Percentiles rank a stretch among this genome's conserved stretches.
phyloP scores from a whole-genome alignment of 1,140 invertebrate genomes.

The Lamellibrachia luymesi region DNA sequence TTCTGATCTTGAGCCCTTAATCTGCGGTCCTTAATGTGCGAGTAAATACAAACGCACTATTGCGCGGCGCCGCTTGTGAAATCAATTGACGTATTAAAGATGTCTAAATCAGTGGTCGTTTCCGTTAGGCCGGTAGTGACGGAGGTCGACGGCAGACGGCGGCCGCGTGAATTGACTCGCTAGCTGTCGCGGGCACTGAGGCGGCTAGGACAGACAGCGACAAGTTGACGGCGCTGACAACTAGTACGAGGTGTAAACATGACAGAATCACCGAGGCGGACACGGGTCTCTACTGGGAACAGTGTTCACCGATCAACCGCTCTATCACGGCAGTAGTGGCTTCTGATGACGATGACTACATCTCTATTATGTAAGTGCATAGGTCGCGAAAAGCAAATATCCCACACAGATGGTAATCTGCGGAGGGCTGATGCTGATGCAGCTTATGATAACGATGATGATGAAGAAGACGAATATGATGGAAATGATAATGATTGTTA shows the following conservation, averaged over 20 bases:
- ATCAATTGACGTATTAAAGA: constrained; percentile 5
- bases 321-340: neutral
- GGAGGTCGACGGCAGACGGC: neutral
- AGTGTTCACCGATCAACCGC: neutral
- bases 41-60: neutral
- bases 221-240: neutral
- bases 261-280: neutral
- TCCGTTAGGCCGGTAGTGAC: neutral
- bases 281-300: neutral
- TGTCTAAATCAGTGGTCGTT: neutral
- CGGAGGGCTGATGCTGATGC: neutral
- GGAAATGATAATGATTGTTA: too few species aligned
- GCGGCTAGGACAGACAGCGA: neutral
- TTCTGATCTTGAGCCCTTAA: neutral
- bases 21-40: neutral
- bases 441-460: neutral
- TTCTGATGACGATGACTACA: neutral
- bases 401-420: neutral
- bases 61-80: neutral
- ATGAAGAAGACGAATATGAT: neutral
- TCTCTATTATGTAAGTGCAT: too few species aligned
- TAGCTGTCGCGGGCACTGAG: neutral
- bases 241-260: neutral
- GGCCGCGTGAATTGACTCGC: neutral
- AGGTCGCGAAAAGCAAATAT: too few species aligned